These are phyloP conservation scores for Drosophila basisetae DNA, from an alignment of 2,888 invertebrate genomes.

Conservation along the genomic window DNA sequence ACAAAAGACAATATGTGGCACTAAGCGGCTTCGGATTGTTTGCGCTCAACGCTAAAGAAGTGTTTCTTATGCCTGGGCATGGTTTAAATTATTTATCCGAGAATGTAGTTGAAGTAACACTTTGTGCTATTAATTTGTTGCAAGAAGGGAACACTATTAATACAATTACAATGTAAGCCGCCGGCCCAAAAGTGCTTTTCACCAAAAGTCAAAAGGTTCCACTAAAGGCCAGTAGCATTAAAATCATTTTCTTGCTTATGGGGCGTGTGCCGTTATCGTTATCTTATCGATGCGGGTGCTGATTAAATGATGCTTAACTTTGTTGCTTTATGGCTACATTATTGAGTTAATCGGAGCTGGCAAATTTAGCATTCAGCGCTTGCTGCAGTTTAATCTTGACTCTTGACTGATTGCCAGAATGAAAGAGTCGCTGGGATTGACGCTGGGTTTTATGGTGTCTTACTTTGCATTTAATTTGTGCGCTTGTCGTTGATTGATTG, in stretches of 20 bases:
- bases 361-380: constrained; percentile 28
- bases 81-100: constrained; percentile 33
- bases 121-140: neutral
- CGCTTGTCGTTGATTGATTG: constrained; percentile 77
- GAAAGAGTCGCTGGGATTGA: constrained; percentile 27
- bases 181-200: constrained; percentile 12
- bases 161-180: constrained; percentile 25
- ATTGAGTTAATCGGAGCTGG: constrained; percentile 59
- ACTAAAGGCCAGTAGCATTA: constrained; percentile 2
- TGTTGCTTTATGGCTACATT: constrained; percentile 36
- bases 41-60: constrained; percentile 43
- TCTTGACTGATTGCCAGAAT: constrained; percentile 67
- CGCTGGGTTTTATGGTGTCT: constrained; percentile 56
- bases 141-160: constrained; percentile 5
- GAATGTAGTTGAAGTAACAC: neutral
- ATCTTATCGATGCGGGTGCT: constrained; percentile 59
- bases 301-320: constrained; percentile 62
- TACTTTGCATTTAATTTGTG: constrained; percentile 75
- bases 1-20: constrained; percentile 14
- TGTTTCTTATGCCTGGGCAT: constrained; percentile 58
- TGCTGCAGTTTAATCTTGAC: constrained; percentile 19
- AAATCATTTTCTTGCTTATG: neutral
- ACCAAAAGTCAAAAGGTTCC: constrained; percentile 2
- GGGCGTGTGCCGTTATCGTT: constrained; percentile 31
- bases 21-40: constrained; percentile 46